Conservation (phyloP, 53 echinoderm and acorn worm genomes). For the Holothuria leucospilota region DNA sequence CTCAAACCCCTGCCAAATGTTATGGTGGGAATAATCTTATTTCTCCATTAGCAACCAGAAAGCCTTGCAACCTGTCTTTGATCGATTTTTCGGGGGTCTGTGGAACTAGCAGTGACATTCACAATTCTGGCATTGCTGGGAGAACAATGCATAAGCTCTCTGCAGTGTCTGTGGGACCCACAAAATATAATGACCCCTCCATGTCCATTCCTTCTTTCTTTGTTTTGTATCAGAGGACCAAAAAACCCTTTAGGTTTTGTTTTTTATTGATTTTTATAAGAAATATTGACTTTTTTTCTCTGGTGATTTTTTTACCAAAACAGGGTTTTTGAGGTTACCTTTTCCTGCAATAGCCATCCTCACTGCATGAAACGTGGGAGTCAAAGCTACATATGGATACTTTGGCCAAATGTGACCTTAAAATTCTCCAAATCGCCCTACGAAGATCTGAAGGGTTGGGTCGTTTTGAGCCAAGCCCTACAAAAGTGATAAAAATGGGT, state of each 20-base stretch:
- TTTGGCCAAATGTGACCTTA: constrained; percentile 10
- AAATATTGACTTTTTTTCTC: constrained; percentile 25
- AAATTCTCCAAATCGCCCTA: constrained; percentile 23
- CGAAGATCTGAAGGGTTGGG: not conserved
- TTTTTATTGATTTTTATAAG: not conserved
- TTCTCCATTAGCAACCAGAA: constrained; percentile 18
- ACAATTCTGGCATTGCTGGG: too few relatives aligned
- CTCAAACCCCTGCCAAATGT: constrained; percentile 63
- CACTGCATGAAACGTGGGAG: constrained; percentile 8
- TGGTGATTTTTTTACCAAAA: not conserved
- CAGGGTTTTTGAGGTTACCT: not conserved
- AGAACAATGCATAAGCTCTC: not conserved
- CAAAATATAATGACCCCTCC: constrained; percentile 29
- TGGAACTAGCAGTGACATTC: not conserved
- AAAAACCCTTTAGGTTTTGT: not conserved
- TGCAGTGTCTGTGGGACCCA: constrained; percentile 34
- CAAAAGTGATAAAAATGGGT: not conserved
- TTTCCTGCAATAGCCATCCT: not conserved
- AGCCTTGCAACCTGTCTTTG: constrained; percentile 28
- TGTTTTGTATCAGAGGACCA: not conserved
- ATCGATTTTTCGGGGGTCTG: constrained; percentile 13
- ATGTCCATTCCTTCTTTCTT: not conserved
- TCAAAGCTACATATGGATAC: not conserved
- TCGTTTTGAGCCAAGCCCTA: constrained; percentile 23
- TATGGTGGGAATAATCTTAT: constrained; percentile 60